Base-by-base conservation (phyloP, 2,797 vertebrate species). In the Acridotheres tristis region DNA sequence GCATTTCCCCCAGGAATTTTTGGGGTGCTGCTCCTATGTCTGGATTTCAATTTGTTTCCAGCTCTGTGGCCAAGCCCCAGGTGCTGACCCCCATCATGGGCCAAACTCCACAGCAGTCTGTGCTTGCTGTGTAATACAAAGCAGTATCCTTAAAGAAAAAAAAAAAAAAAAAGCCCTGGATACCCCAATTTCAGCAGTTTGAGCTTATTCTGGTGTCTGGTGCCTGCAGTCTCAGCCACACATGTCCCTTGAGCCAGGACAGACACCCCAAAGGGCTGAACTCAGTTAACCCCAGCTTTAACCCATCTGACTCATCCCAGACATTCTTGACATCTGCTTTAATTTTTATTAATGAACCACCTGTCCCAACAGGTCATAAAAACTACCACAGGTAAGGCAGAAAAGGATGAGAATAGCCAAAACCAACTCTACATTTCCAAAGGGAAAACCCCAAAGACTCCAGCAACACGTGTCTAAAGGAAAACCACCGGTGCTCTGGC, bases 31-130 rank as follows among this genome's bases (percentile, higher is more conserved):
- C 22, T 69, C 19, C 71, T 10, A 4, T 2, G 0, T 43, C 54
- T 3, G 36, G 45, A 1, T 2, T 47, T 82, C 47, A 73, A 3
- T 3, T 40, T 40, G 16, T 32, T 63, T 55, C 29, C 54, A 75
- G 29, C 40, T 30, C 30, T 1, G 2, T 11, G 32, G 34, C 9
- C 3, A 7, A 91, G 20, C 12, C 57, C 54, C 16, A 27, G 43
- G 30, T 9, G 5, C 45, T 69, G 54, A 29, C 4, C 22, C 53
- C 25, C n/a, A 3, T 26, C 38, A 10, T 69, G 30, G 65, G 63
- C 67, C 63, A 79, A 59, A 26, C 14, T 18, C 14, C 0, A 0
- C 27, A 77, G 53, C 53, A 43, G 40, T 0, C 1, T 23, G 36
- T 40, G 26, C 43, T 66, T 74, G 47, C 40, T 59, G n/a, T 21